phyloP scores from a whole-genome alignment of 2,113 vertebrate genomes.

The Rhinoderma darwinii region DNA sequence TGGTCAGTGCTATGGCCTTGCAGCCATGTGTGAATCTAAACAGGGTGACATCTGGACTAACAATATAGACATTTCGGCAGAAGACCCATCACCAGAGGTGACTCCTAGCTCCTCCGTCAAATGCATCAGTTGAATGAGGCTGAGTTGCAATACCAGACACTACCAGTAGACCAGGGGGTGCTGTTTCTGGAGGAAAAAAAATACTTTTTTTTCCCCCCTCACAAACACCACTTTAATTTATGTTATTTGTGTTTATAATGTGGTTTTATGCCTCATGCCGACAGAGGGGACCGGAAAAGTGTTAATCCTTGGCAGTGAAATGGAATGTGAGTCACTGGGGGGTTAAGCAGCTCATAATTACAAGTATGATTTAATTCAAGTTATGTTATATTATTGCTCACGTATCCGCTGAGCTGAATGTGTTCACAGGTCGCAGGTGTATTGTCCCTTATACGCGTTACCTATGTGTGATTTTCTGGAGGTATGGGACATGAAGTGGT shows the following conservation, averaged over 20 bases:
- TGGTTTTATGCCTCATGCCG: not conserved
- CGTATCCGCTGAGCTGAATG: constrained; percentile 1
- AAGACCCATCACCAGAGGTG: too few species aligned
- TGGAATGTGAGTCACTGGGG: constrained; percentile 49
- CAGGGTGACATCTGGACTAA: too few species aligned
- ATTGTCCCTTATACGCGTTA: not conserved
- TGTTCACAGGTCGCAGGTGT: not conserved
- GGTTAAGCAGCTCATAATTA: constrained; percentile 51
- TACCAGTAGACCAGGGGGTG: too few species aligned
- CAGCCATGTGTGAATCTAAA: too few species aligned
- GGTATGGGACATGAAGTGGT: not conserved
- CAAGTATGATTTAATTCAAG: constrained; percentile 27
- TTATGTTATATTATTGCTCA: constrained; percentile 19
- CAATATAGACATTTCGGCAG: too few species aligned
- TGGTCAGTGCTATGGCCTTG: too few species aligned
- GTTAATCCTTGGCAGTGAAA: constrained; percentile 31
- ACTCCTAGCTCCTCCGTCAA: too few species aligned
- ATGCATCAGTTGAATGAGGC: too few species aligned
- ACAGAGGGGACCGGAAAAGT: constrained; percentile 14
- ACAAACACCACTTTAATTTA: not conserved
- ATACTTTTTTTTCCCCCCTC: too few species aligned
- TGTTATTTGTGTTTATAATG: not conserved
- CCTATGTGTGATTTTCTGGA: not conserved
- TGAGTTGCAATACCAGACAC: too few species aligned
- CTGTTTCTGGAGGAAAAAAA: too few species aligned